phyloP scores from a whole-genome alignment of 1,140 invertebrate genomes.

The Potamilus streckersoni region DNA sequence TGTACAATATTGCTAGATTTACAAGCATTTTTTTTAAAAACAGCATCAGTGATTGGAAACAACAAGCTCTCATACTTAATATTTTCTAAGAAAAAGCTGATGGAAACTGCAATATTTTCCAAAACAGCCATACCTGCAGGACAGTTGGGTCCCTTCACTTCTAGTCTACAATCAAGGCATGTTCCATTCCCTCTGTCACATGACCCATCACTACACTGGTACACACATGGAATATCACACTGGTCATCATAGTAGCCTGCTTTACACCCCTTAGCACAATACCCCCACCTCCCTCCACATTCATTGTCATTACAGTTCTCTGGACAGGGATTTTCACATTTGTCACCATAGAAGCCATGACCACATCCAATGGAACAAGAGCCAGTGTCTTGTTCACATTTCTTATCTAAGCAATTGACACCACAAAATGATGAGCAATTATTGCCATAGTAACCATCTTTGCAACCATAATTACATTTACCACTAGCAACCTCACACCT shows the following conservation, averaged over 20 bases:
- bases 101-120: too few relatives aligned
- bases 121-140: too few relatives aligned
- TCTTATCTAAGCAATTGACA: constrained; percentile 12
- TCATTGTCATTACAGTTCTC: constrained; percentile 3
- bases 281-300: constrained; percentile 8
- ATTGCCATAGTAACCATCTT: constrained; percentile 17
- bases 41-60: too few relatives aligned
- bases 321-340: constrained; percentile 21
- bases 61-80: too few relatives aligned
- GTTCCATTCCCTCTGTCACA: constrained; percentile 12
- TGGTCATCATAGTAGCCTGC: constrained; percentile 10
- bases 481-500: constrained; percentile 19
- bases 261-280: constrained; percentile 13
- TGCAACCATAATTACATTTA: constrained; percentile 16
- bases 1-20: too few relatives aligned
- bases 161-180: constrained; percentile 17
- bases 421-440: constrained; percentile 13
- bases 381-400: constrained; percentile 2
- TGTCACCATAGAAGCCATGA: constrained; percentile 11
- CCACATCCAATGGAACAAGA: constrained; percentile 16
- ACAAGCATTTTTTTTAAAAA: too few relatives aligned
- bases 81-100: too few relatives aligned
- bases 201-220: constrained; percentile 20
- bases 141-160: too few relatives aligned
- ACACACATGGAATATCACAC: constrained; percentile 11